Evolutionary conservation across 1,140 invertebrate species (phyloP).

Genomic region (Platorchestia sp.): DNA sequence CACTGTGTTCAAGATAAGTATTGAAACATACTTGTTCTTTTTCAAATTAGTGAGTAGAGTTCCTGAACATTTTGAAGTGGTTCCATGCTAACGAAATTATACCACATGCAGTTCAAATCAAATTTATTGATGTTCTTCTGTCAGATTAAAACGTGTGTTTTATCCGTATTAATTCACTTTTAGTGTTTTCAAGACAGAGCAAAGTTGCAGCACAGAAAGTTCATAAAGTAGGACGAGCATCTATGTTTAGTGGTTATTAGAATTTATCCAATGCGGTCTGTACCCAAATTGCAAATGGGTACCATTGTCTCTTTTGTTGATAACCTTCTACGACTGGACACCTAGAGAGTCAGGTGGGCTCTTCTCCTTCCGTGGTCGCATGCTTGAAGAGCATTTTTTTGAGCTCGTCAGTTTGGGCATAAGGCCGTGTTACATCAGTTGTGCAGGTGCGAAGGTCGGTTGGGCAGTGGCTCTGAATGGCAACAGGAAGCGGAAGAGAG

Average conservation of each 20-base stretch:
- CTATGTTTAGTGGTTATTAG: background rate
- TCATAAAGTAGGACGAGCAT: background rate
- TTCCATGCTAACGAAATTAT: too few species aligned
- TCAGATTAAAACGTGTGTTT: background rate
- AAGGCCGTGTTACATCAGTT: constrained; percentile 38
- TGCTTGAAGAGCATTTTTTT: background rate
- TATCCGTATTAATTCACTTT: background rate
- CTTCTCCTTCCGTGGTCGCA: constrained; percentile 22
- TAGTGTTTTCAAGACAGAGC: background rate
- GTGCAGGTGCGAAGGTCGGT: background rate
- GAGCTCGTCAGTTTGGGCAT: constrained; percentile 24
- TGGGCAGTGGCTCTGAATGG: constrained; percentile 46
- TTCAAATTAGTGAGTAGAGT: too few species aligned
- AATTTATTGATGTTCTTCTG: background rate
- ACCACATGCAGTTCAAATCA: background rate
- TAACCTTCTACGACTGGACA: background rate
- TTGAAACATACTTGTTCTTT: too few species aligned
- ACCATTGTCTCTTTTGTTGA: background rate
- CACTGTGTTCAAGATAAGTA: too few species aligned
- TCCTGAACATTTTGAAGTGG: too few species aligned
- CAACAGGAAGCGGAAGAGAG: constrained; percentile 45
- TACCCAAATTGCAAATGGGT: background rate
- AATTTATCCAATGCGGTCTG: background rate
- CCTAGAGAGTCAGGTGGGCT: background rate
- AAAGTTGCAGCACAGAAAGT: background rate